Evolutionary conservation across 2,113 vertebrate species (phyloP), one percentile per base, ranked within the genome.

Genomic region (Kryptolebias marmoratus): DNA sequence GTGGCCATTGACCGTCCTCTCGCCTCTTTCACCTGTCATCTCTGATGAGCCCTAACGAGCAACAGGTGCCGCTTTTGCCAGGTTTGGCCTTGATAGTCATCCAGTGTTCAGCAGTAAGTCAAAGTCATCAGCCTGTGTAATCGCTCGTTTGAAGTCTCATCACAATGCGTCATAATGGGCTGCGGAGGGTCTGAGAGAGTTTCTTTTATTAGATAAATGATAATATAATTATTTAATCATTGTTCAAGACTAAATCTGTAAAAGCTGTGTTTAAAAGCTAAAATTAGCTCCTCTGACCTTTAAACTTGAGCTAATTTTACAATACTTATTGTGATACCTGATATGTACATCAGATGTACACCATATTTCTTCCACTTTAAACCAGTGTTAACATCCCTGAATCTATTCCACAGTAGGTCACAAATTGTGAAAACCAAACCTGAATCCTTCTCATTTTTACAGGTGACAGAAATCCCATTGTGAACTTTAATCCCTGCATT

Each of bases 21-120:
- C 72, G 36, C 73, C 84, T 55, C 31, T 56, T 69, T 83, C 83
- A 85, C 88, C 84, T 70, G 81, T 84, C 84, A 77, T 85, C 81
- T 82, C 69, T 81, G 79, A 85, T 66, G 56, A 61, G 64, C 71
- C 11, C 10, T 87, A 90, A 92, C 75, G 87, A 82, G 85, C 84
- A 87, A 88, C 89, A 90, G 89, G 91, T 91, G 91, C 73, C 73
- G 81, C 74, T 82, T 70, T 70, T 67, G 69, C 75, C 76, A 68
- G 77, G 75, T 73, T 59, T 11, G 39, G 62, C 76, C 68, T 53
- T 47, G 73, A 80, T 80, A 56, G 54, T 80, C 79, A 85, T 85
- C 64, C 53, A 75, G 64, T 81, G 77, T 83, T 85, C 72, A 80
- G 53, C 84, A 86, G 81, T 68, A 82, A 69, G 76, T 81, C 47